phyloP scores from a whole-genome alignment of 2,797 vertebrate genomes.

The Chelonia mydas region DNA sequence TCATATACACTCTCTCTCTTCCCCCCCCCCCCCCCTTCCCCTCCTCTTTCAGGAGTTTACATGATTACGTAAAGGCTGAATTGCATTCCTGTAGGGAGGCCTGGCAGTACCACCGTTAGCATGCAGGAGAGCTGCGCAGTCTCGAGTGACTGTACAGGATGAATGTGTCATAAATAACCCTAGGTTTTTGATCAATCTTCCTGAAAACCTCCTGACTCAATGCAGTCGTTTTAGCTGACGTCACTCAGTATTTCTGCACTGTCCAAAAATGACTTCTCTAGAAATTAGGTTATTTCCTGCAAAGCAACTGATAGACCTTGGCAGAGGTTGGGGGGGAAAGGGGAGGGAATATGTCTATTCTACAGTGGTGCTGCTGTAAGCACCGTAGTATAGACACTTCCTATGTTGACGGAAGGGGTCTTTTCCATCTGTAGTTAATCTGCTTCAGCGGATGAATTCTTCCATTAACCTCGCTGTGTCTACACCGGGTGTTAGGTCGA shows the following conservation, averaged over 20 bases:
- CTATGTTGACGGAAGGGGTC: no score
- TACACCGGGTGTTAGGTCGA: background rate
- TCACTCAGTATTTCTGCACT: background rate
- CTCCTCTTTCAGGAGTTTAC: background rate
- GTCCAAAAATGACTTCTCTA: background rate
- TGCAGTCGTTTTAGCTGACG: background rate
- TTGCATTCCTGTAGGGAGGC: background rate
- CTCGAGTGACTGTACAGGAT: background rate
- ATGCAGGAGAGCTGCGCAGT: background rate
- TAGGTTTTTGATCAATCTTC: background rate
- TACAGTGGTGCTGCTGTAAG: background rate
- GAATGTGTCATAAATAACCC: background rate
- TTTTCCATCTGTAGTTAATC: no score
- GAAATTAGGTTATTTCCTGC: background rate
- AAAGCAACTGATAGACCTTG: background rate
- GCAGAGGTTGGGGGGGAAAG: background rate
- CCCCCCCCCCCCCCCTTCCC: no score
- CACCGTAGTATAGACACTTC: background rate
- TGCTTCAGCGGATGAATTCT: background rate
- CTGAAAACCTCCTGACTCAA: background rate
- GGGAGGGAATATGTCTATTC: background rate
- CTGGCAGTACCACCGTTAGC: background rate
- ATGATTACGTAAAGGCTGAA: rapidly evolving
- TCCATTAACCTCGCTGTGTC: background rate
- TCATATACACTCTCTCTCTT: no score